Evolutionary conservation across 2,797 vertebrate genomes (phyloP).

Genomic region (Helostoma temminkii): DNA sequence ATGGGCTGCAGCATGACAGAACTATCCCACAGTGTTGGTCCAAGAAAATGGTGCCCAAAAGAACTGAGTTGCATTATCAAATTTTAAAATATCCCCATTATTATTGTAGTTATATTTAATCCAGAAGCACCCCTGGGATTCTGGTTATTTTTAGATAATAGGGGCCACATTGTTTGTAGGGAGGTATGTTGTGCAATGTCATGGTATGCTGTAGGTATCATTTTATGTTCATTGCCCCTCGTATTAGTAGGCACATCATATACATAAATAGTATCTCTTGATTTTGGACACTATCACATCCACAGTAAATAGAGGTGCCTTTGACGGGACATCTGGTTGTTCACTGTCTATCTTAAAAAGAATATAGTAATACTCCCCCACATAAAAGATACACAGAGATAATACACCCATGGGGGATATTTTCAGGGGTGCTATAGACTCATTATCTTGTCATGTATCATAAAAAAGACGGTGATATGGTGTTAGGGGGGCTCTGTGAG

Average conservation of each 20-base stretch:
- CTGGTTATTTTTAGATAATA: conserved; percentile 69
- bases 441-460: conserved; percentile 80
- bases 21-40: conserved; percentile 74
- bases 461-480: conserved; percentile 73
- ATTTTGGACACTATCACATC: conserved; percentile 49
- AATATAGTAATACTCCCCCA: conserved; percentile 45
- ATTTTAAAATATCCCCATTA: conserved; percentile 81
- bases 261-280: conserved; percentile 55
- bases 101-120: conserved; percentile 78
- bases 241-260: conserved; percentile 27
- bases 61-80: conserved; percentile 78
- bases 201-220: conserved; percentile 55
- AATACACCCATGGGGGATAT: conserved; percentile 58
- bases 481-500: conserved; percentile 37
- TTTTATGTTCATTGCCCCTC: conserved; percentile 40
- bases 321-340: conserved; percentile 53
- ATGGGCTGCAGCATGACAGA: conserved; percentile 71
- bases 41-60: conserved; percentile 74
- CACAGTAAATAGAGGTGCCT: conserved; percentile 52
- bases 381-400: conserved; percentile 52
- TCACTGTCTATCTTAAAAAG: conserved; percentile 45
- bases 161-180: conserved; percentile 56
- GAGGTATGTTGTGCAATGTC: conserved; percentile 57
- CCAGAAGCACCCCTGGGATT: conserved; percentile 67
- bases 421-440: conserved; percentile 71